Evolutionary conservation across 2,888 invertebrate genomes (phyloP).

Genomic region (Podabrus alpinus): DNA sequence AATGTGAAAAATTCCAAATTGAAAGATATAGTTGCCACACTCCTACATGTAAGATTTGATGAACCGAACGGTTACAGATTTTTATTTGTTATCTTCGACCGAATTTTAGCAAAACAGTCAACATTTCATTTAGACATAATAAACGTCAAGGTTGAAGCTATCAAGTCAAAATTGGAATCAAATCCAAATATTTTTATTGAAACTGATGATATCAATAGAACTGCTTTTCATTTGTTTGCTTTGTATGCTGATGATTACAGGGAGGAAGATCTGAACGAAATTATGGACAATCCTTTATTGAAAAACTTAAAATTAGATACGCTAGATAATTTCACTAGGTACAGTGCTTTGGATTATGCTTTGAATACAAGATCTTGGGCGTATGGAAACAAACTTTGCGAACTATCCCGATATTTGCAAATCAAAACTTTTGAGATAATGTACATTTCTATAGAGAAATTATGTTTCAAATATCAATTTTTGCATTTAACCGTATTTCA

Average conservation of each 20-base stretch:
- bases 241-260: background rate
- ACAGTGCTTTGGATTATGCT: background rate
- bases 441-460: background rate
- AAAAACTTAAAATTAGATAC: background rate
- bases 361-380: background rate
- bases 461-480: background rate
- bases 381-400: background rate
- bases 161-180: background rate
- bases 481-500: background rate
- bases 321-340: background rate
- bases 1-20: background rate
- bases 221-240: background rate
- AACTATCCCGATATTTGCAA: background rate
- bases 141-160: background rate
- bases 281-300: background rate
- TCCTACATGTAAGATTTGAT: background rate
- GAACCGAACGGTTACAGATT: background rate
- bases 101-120: background rate
- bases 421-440: background rate
- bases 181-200: background rate
- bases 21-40: no score
- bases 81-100: background rate
- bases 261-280: background rate
- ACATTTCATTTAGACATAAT: background rate
- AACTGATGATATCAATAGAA: background rate